Conservation (phyloP, 1,140 invertebrate species). For the Drosophila quadrilineata region DNA sequence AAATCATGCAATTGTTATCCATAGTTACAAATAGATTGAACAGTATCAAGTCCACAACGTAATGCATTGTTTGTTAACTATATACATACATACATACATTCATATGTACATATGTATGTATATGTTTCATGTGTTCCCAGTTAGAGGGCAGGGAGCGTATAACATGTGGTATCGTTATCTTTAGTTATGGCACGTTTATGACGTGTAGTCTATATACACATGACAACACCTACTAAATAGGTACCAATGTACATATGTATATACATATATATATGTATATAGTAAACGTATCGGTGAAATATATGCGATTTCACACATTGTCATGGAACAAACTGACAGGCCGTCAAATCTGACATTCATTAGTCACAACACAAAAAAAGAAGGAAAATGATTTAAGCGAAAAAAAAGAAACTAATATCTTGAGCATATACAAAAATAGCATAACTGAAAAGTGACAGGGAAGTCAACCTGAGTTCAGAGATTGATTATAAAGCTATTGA, state of each 20-base stretch:
- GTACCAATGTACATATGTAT: background rate
- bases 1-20: no score
- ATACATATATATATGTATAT: background rate
- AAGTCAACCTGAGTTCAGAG: constrained; percentile 17
- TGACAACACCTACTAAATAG: no score
- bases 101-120: background rate
- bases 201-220: constrained; percentile 20
- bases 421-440: constrained; percentile 16
- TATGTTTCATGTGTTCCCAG: background rate
- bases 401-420: constrained; percentile 17
- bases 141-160: constrained; percentile 17
- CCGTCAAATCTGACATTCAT: constrained; percentile 60
- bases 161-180: constrained; percentile 54
- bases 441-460: constrained; percentile 26
- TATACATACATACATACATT: background rate
- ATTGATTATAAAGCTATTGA: constrained; percentile 58
- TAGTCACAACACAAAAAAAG: constrained; percentile 51
- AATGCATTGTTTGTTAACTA: background rate
- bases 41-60: no score
- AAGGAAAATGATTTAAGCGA: constrained; percentile 6
- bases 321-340: constrained; percentile 46
- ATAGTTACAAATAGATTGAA: no score
- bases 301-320: constrained; percentile 56
- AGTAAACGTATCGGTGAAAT: background rate
- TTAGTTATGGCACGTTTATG: constrained; percentile 59